A percentile compares a stretch with the other conserved stretches of the same genome.
phyloP scores from a whole-genome alignment of 1,140 invertebrate species.

The Lucilia sericata region DNA sequence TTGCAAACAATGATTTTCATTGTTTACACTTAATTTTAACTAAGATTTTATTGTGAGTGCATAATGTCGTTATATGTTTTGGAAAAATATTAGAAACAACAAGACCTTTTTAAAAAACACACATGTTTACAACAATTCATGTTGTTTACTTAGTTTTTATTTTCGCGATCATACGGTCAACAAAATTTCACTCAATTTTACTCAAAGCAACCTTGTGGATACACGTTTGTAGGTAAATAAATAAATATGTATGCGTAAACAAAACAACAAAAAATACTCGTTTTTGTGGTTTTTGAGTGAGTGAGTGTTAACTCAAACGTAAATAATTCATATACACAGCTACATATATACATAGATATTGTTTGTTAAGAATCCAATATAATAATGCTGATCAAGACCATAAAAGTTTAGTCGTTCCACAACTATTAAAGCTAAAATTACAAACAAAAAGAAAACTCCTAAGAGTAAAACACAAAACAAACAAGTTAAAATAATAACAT shows the following conservation, averaged over 20 bases:
- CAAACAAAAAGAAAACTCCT: background rate
- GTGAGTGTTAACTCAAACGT: background rate
- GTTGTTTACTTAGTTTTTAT: background rate
- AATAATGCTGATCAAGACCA: background rate
- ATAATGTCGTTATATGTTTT: background rate
- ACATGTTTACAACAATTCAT: background rate
- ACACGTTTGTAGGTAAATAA: background rate
- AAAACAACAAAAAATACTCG: too few species aligned
- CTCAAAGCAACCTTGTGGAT: background rate
- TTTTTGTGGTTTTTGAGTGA: background rate
- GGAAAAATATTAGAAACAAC: background rate
- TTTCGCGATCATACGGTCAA: background rate
- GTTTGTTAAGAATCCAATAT: background rate
- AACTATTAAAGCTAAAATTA: slow-evolving; percentile 15
- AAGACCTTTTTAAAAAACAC: background rate
- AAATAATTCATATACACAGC: too few species aligned
- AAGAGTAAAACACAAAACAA: background rate
- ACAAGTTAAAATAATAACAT: background rate
- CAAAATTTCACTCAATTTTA: background rate
- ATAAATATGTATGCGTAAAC: too few species aligned
- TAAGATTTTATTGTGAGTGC: background rate
- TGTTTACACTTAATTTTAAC: background rate
- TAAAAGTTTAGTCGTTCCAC: slow-evolving; percentile 8
- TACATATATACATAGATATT: too few species aligned
- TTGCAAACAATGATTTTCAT: background rate